Evolutionary conservation across 1,140 invertebrate species (phyloP).

Genomic region (Mizuhopecten yessoensis): DNA sequence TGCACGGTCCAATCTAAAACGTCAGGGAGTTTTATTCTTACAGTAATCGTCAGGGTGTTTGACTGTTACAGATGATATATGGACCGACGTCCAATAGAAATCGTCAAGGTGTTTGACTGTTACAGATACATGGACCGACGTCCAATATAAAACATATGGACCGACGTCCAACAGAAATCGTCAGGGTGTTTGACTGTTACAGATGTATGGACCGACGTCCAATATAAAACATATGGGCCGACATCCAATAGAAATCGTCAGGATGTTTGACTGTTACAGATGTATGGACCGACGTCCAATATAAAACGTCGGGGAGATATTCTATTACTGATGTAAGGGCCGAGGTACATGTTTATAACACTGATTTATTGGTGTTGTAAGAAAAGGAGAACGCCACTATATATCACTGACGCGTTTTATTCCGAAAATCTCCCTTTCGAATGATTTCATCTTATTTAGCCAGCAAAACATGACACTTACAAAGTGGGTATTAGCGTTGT

Average conservation of each 20-base stretch:
- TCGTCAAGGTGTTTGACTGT: not conserved
- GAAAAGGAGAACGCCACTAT: not conserved
- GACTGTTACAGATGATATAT: too few species aligned
- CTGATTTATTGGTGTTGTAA: conserved; percentile 6
- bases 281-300: not conserved
- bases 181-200: too few species aligned
- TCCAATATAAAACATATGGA: too few species aligned
- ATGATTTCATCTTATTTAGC: conserved; percentile 34
- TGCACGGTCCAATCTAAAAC: too few species aligned
- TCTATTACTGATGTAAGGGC: not conserved
- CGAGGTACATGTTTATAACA: not conserved
- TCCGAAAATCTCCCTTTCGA: conserved; percentile 1
- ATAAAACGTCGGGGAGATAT: not conserved
- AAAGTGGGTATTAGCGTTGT: conserved; percentile 32
- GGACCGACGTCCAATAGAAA: not conserved
- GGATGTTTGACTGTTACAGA: not conserved
- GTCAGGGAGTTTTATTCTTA: too few species aligned
- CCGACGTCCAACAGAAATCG: too few species aligned
- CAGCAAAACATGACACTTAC: conserved; percentile 7
- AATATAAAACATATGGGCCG: too few species aligned
- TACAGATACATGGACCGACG: too few species aligned
- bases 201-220: too few species aligned
- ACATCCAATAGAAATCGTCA: not conserved
- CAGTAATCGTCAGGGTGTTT: too few species aligned
- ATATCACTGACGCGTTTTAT: not conserved